Base-by-base conservation (phyloP, 2,888 invertebrate species). In the Oxycera nigricornis region DNA sequence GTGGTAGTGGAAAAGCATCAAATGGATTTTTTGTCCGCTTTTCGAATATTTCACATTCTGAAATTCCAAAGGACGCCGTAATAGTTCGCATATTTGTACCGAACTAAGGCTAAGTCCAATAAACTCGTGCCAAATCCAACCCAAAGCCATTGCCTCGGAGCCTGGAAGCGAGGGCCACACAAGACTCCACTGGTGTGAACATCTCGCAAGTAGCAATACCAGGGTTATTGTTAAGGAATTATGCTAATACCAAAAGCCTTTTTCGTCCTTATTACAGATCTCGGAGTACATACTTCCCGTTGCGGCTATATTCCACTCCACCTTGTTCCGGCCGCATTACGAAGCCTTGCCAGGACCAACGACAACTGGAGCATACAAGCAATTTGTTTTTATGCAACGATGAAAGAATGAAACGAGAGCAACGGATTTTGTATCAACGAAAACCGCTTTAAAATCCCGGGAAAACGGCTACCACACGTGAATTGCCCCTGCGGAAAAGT, bases 401-500 rank as follows among this genome's bases (percentile, higher is more conserved):
- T 31, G 31, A 55, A 31, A 70, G 26, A 55, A 31, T 46, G 17
- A 26, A 68, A 46, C 28, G 67, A 50, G 67, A 68, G 50, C 24
- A 50, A 46, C 50, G 67, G 50, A 50, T 46, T 68, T 68, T 50
- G 20, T n/a, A 68, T 68, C 50, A 68, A 68, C 14, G 67, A 20
- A 68, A 68, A 68, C 50, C 67, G 67, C 67, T 68, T 68, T 46
- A 50, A 68, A 68, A 68, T 68, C 67, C 28, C 67, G 28, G 67
- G 14, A 26, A 68, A 50, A 68, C 24, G 17, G 26, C 39, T 46
- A 11, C 17, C 2, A 26, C 17, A 46, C 26, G 50, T 26, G 28
- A 68, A 35, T 50, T 50, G 67, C 17, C 41, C 28, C 50, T 31
- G 14, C 55, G 1, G 52, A 17, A 52, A 55, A 70, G 31, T 70